Evolutionary conservation across 2,888 invertebrate genomes (phyloP).

Genomic region (Antheraea yamamai): DNA sequence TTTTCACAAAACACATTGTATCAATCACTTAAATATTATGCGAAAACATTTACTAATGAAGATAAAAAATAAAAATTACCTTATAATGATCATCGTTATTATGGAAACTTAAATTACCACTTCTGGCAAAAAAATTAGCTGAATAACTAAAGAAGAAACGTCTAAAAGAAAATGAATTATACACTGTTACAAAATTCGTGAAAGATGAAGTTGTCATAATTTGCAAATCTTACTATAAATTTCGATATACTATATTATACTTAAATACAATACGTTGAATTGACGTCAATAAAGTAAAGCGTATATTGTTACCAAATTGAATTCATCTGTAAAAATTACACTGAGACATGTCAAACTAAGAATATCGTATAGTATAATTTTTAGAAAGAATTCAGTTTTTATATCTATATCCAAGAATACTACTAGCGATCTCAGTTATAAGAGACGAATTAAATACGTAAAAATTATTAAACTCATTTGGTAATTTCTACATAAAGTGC

Average conservation of each 20-base stretch:
- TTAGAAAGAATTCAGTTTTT: slow-evolving; percentile 20
- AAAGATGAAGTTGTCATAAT: slow-evolving; percentile 74
- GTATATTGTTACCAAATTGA: slow-evolving; percentile 69
- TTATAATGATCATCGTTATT: slow-evolving; percentile 46
- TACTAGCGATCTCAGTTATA: slow-evolving; percentile 60
- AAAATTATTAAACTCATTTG: slow-evolving; percentile 36
- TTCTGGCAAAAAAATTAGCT: slow-evolving; percentile 48
- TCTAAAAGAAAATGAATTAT: slow-evolving; percentile 30
- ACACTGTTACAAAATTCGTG: slow-evolving; percentile 48
- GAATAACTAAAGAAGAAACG: not conserved
- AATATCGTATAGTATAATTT: not conserved
- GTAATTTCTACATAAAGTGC: slow-evolving; percentile 33
- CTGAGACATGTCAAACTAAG: slow-evolving; percentile 31
- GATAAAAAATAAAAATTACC: slow-evolving; percentile 33
- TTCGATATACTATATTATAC: slow-evolving; percentile 75
- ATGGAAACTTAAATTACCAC: slow-evolving; percentile 65
- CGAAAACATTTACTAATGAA: slow-evolving; percentile 59
- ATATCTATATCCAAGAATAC: slow-evolving; percentile 41
- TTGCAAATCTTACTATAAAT: slow-evolving; percentile 68
- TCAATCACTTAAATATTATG: slow-evolving; percentile 73
- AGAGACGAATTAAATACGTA: slow-evolving; percentile 44
- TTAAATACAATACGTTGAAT: slow-evolving; percentile 80
- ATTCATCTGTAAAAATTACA: slow-evolving; percentile 55
- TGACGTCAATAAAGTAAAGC: slow-evolving; percentile 78
- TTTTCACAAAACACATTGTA: slow-evolving; percentile 22